Evolutionary conservation across 2,113 vertebrate genomes (phyloP).

Genomic region (Mustela lutreola): DNA sequence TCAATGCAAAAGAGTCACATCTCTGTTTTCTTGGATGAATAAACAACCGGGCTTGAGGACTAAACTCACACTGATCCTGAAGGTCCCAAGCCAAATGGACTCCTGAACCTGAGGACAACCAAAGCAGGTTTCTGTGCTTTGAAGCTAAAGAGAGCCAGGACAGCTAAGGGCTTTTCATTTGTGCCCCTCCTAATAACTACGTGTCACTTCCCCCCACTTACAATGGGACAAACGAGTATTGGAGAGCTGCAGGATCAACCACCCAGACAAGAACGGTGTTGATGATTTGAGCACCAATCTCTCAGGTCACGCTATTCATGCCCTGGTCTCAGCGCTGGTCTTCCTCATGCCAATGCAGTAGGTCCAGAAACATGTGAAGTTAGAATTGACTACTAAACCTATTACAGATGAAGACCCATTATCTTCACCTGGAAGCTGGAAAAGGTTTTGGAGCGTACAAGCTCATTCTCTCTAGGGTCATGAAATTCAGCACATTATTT

Average conservation of each 20-base stretch:
- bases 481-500: neutral
- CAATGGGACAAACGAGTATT: neutral
- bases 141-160: neutral
- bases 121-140: neutral
- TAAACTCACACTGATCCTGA: neutral
- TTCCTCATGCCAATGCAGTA: neutral
- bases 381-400: neutral
- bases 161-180: too few species aligned
- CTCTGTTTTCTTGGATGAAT: neutral
- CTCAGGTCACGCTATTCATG: neutral
- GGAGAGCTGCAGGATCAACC: neutral
- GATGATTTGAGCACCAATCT: neutral
- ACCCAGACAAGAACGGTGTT: fast-evolving
- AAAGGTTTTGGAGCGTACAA: neutral
- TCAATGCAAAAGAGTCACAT: neutral
- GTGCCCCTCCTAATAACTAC: neutral
- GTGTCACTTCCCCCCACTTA: neutral
- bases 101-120: neutral
- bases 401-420: neutral
- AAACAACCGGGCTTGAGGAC: neutral
- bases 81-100: neutral
- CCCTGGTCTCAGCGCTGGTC: neutral
- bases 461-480: neutral
- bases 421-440: neutral
- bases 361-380: neutral